Evolutionary conservation across 2,888 invertebrate genomes (phyloP), one percentile per base, ranked within the genome.

Genomic region (Limulus polyphemus): DNA sequence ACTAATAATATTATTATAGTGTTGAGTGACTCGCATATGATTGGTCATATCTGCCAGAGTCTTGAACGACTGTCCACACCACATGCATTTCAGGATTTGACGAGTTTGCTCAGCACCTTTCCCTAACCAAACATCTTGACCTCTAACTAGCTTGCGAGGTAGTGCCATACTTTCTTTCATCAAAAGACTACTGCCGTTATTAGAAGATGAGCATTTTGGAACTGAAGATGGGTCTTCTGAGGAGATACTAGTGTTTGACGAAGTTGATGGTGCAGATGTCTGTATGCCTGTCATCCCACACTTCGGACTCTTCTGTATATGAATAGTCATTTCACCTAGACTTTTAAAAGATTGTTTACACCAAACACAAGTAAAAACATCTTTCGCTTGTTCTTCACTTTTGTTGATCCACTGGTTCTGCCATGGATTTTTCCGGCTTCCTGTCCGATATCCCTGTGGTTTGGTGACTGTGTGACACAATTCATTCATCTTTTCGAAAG

Each of bases 301-400:
- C 73, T 97, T 94, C 75, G 95, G 94, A 0, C 95, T 93, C 79
- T 95, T 93, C 78, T 97, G 95, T 97, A 97, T 97, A 78, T 97
- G 97, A 56, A 90, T 85, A 7, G 95, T 95, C 79, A 97, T 83
- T 67, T 94, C 90, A 1, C 93, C 94, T 56, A 97, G 79, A 49
- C 93, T 90, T 64, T 90, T 89, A 75, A 97, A 97, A 72, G 94
- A 94, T 75, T 94, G 92, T 76, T 95, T 94, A 77, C 97, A 97
- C 90, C 95, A 95, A 52, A 97, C 97, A 77, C 97, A 97, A 76
- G 95, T 92, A 49, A 97, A 83, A 47, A 97, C 97, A 75, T 95
- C 93, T 77, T 92, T 90, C 16, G 94, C 93, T 69, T 79, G 79
- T 67, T 79, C 92, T 2, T 93, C 91, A 10, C 92, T 93, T 74